Evolutionary conservation across 2,797 vertebrate genomes (phyloP), one percentile per base, ranked within the genome.

Genomic region (Calcarius lapponicus): DNA sequence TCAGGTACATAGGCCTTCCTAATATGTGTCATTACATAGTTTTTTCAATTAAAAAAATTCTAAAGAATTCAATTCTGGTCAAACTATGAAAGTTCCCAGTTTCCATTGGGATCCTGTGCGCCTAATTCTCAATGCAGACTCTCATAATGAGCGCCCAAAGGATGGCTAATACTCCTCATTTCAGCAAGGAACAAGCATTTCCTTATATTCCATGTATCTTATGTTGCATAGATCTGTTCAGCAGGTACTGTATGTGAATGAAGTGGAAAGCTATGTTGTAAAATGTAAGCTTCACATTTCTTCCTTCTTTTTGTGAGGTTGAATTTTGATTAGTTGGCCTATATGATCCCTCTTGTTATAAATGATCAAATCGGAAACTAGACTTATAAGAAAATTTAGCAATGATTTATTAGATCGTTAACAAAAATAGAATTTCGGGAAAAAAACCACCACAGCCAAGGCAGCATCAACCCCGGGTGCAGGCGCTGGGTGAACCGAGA

Each of bases 141-240:
- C 31, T 69, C 40, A 50, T 87, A 95, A 90, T 66, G 82, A 96
- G 36, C 51, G 66, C 78, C 73, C 74, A 71, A 71, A 94, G 87
- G 72, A 73, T 56, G 36, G 43, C 12, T 86, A 69, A 60, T 79
- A 20, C 54, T 81, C 34, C 10, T 85, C 6, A 25, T 88, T 91
- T 86, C 32, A 75, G n/a, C 72, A 70, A 61, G 58, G 15, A 91
- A 10, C 15, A 80, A 40, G 14, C 7, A 32, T 61, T 83, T 79
- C 25, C 14, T 89, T 43, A 36, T 12, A 19, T 65, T 81, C n/a
- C 85, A 1, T 67, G 20, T 51, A 28, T 31, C 29, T 87, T 85
- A 32, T 4, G 3, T 65, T 65, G 32, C 13, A 9, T 43, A 57
- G 24, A 6, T 84, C 54, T 81, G 24, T 62, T 54, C 54, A 75